Evolutionary conservation across 2,113 vertebrate genomes (phyloP).

Genomic region (Rostratula benghalensis): DNA sequence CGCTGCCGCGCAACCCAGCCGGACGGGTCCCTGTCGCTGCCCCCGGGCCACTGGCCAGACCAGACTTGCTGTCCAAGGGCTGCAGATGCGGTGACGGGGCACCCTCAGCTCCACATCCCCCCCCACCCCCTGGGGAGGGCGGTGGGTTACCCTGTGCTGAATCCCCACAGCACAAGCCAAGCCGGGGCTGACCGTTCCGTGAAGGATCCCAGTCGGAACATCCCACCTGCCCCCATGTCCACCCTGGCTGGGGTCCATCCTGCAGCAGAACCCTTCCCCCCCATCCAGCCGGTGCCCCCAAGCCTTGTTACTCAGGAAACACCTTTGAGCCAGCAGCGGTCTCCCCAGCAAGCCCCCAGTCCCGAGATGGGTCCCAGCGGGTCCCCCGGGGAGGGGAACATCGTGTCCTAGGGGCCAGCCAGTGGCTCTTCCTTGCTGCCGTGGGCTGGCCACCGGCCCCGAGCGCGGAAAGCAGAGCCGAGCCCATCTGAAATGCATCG

Average conservation of each 20-base stretch:
- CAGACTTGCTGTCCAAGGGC: neutral
- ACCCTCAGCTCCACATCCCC: neutral
- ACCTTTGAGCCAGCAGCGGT: accelerated
- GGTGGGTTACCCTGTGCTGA: neutral
- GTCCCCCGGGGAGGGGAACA: neutral
- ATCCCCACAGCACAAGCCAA: accelerated
- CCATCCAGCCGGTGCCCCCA: accelerated
- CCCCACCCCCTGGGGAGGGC: neutral
- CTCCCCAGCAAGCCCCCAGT: neutral
- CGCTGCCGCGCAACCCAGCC: neutral
- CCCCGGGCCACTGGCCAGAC: slow-evolving; percentile 16
- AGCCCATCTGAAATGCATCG: slow-evolving; percentile 62
- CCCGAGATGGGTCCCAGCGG: neutral
- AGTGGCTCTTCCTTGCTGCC: neutral
- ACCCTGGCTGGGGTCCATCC: neutral
- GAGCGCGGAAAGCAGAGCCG: neutral
- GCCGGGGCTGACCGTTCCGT: accelerated
- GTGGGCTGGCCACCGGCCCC: slow-evolving; percentile 9
- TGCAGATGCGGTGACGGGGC: neutral
- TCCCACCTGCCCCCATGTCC: neutral
- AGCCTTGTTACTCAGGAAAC: accelerated
- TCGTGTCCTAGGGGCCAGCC: neutral
- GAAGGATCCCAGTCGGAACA: neutral
- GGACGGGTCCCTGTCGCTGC: slow-evolving; percentile 27
- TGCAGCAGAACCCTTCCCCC: accelerated